Base-by-base conservation (phyloP, 2,888 invertebrate genomes). In the Noctua janthe region DNA sequence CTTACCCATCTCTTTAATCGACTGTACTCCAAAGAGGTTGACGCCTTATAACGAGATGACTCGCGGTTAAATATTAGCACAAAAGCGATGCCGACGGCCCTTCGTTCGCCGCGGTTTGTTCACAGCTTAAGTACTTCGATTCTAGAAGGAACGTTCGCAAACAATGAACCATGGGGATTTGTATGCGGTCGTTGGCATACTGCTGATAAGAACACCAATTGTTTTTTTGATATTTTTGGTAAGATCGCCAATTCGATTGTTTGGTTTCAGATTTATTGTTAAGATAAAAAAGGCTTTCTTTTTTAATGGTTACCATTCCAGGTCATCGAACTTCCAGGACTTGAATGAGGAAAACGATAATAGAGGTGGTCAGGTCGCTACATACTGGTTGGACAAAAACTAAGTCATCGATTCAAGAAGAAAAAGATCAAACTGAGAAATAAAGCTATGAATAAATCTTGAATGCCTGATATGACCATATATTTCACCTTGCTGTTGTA, bases 31-130 rank as follows among this genome's bases (percentile, higher is more conserved):
- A 82, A 86, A 84, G 86, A 91, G 92, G 94, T 91, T 93, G 91
- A 92, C 87, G 93, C 88, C 92, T 92, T 91, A 90, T 92, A 94
- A 93, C 91, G 89, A 91, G 91, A 93, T 93, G 92, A 92, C 88
- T 90, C 80, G 88, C 82, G 85, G 89, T 88, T 89, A 93, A 94
- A 94, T 93, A 94, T 94, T 94, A 92, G 91, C 90, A 90, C 88
- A 92, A 85, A 84, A 76, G 87, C 85, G 70, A 71, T 74, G 88
- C 76, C 87, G 74, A 47, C 54, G 86, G 78, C 70, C 78, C 80
- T 88, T 76, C 81, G 79, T 80, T 78, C 78, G 39, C 72, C 86
- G 67, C 75, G 72, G 91, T 87, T 89, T 89, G 83, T 87, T 87
- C 84, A 79, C 69, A 71, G 83, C 86, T 88, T 84, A 86, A 84